Percentiles rank a stretch among this genome's conserved stretches.
These are phyloP conservation scores for Tetranychus piercei DNA, from an alignment of 2,888 invertebrate species.

Conservation along the genomic window DNA sequence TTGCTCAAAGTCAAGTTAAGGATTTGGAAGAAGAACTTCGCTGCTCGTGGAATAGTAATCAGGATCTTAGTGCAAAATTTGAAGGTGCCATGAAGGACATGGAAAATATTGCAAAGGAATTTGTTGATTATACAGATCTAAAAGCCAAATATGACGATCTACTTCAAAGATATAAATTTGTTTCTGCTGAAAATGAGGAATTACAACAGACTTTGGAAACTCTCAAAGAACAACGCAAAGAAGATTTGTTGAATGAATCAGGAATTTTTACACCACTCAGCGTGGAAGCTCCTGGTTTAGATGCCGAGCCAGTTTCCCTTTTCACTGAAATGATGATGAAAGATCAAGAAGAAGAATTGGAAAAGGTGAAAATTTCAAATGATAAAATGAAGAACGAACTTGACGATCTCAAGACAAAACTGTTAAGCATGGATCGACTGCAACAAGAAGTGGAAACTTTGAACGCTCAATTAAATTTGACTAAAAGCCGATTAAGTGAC, in stretches of 20 bases:
- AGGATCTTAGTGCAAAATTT: background rate
- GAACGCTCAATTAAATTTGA: background rate
- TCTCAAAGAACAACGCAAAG: background rate
- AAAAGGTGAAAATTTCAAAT: background rate
- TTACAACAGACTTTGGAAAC: background rate
- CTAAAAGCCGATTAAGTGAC: background rate
- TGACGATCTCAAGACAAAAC: background rate
- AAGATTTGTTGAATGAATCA: background rate
- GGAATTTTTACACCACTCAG: background rate
- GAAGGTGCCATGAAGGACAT: conserved; percentile 1
- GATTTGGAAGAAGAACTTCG: conserved; percentile 3
- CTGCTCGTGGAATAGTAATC: background rate
- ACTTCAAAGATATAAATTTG: background rate
- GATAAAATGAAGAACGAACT: background rate
- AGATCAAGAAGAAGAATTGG: conserved; percentile 6
- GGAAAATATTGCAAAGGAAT: conserved; percentile 4
- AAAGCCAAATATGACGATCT: background rate
- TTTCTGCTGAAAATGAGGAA: background rate
- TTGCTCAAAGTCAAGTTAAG: background rate
- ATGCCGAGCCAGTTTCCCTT: background rate
- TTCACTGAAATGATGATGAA: background rate
- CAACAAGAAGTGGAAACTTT: background rate
- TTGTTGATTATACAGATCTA: background rate
- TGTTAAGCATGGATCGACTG: background rate
- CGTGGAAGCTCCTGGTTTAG: background rate